Conservation (phyloP, 2,888 invertebrate genomes). For the Brenthis daphne region DNA sequence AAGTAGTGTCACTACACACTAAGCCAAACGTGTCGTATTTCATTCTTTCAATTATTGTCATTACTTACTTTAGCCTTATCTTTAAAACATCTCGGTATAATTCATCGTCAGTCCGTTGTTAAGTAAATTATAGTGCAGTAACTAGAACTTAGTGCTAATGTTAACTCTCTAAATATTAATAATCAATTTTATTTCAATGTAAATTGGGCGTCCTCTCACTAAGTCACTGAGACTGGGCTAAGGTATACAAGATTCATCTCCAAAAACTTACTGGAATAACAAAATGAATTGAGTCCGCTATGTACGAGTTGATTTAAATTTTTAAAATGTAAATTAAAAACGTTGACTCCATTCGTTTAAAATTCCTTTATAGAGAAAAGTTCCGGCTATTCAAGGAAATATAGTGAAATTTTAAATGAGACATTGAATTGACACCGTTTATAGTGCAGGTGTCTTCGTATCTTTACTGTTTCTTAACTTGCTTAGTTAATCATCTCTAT, state of each 20-base stretch:
- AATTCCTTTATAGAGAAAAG: constrained; percentile 28
- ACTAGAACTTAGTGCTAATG: constrained; percentile 1
- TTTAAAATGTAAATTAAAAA: constrained; percentile 35
- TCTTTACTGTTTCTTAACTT: neutral
- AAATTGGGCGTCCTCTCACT: constrained; percentile 9
- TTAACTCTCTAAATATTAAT: constrained; percentile 11
- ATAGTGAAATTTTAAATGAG: constrained; percentile 22
- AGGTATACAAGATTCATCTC: constrained; percentile 23
- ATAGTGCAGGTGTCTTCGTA: constrained; percentile 9
- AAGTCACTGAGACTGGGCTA: constrained; percentile 3
- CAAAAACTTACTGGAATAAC: constrained; percentile 20
- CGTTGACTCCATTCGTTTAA: constrained; percentile 29
- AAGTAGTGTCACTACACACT: no score
- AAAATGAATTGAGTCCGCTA: constrained; percentile 29
- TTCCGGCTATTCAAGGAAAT: constrained; percentile 27
- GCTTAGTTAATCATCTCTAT: neutral
- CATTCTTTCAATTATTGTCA: no score
- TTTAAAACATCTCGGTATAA: no score
- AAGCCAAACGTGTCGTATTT: no score
- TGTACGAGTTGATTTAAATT: constrained; percentile 27
- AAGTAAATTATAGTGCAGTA: no score
- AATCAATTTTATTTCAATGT: constrained; percentile 14
- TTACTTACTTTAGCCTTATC: no score
- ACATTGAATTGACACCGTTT: constrained; percentile 1
- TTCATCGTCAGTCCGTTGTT: no score